Percentiles rank a stretch among this genome's conserved stretches.
Conservation (phyloP, 2,888 invertebrate genomes). For the Xestia xanthographa region DNA sequence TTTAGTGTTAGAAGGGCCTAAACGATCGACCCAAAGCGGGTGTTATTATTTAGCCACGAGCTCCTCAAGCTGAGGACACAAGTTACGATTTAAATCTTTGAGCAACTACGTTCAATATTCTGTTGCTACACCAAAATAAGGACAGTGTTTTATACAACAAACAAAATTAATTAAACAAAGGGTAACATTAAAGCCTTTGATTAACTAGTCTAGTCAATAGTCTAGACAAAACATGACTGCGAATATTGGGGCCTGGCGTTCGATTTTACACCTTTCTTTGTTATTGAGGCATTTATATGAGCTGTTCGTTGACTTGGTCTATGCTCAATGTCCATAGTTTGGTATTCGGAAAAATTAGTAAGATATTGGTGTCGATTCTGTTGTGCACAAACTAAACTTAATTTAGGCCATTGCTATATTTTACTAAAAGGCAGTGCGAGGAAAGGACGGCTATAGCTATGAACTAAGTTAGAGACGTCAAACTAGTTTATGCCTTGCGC, state of each 20-base stretch:
- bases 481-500: no score
- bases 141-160: not conserved
- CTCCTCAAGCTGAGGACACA: not conserved
- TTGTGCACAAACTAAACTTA: no score
- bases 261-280: not conserved
- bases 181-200: not conserved
- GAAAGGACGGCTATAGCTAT: no score
- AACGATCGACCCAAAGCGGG: not conserved
- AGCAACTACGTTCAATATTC: not conserved
- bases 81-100: not conserved
- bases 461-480: no score
- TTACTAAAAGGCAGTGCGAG: no score
- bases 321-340: no score
- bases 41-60: not conserved
- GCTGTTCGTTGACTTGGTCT: no score
- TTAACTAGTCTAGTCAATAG: not conserved
- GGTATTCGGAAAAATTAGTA: no score
- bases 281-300: no score
- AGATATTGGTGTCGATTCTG: no score
- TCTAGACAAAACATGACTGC: not conserved
- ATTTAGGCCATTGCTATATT: no score
- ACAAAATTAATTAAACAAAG: not conserved
- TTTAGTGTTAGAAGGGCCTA: no score
- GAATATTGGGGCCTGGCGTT: not conserved
- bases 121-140: not conserved